Percentiles rank a stretch among this genome's conserved stretches.
These are phyloP conservation scores for Tachysurus vachellii DNA, from an alignment of 2,113 vertebrate species.

Conservation along the genomic window DNA sequence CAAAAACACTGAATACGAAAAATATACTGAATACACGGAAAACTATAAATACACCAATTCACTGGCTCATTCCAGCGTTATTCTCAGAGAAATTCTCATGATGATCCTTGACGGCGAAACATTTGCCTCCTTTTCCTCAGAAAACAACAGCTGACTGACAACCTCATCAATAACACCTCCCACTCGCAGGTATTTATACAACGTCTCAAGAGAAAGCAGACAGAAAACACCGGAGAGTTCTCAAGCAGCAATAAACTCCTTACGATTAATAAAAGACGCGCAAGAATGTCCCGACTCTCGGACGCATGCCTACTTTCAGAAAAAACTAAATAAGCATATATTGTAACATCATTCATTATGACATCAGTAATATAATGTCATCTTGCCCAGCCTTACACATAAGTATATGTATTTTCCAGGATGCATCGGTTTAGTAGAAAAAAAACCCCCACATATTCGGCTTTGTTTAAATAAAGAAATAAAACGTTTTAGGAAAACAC, in stretches of 20 bases:
- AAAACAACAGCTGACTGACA: not conserved
- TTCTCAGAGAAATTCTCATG: not conserved
- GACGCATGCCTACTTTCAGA: no score
- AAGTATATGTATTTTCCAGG: not conserved
- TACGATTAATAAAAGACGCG: no score
- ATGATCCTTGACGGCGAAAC: not conserved
- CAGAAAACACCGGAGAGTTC: not conserved
- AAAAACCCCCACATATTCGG: not conserved
- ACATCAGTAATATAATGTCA: no score
- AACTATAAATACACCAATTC: not conserved
- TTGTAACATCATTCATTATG: no score
- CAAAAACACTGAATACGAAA: not conserved
- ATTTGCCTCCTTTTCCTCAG: not conserved
- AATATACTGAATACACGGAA: not conserved
- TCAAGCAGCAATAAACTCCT: not conserved
- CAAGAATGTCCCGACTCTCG: no score
- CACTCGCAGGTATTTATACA: constrained; percentile 33
- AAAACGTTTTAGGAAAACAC: not conserved
- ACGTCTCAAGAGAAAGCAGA: not conserved
- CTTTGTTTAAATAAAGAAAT: not conserved
- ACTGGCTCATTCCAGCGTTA: not conserved
- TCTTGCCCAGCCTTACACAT: no score
- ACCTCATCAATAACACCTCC: not conserved
- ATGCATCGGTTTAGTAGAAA: not conserved
- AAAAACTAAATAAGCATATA: no score